Conservation (phyloP, 2,888 invertebrate species). For the Rhagonycha fulva region DNA sequence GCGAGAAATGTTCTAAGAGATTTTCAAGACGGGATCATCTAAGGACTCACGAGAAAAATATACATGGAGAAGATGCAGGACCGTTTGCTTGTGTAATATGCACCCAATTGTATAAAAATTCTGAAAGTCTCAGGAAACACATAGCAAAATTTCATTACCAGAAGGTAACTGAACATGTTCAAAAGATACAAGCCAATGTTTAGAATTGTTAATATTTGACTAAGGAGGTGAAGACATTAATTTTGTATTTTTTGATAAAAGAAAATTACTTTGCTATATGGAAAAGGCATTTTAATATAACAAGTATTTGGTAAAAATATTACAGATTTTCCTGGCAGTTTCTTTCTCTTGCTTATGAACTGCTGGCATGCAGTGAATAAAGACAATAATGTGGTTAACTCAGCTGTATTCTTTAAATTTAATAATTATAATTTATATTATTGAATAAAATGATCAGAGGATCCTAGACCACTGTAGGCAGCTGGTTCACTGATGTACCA, state of each 20-base stretch:
- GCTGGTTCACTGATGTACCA: too few species aligned
- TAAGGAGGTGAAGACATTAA: neutral
- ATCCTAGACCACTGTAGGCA: too few species aligned
- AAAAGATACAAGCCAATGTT: conserved; percentile 21
- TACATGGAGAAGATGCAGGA: conserved; percentile 56
- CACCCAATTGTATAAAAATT: conserved; percentile 55
- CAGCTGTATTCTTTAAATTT: too few species aligned
- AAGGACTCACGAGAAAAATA: conserved; percentile 56
- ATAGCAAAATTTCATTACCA: conserved; percentile 54
- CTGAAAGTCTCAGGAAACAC: conserved; percentile 56
- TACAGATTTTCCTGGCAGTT: neutral
- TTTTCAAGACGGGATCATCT: conserved; percentile 55
- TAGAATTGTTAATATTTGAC: neutral
- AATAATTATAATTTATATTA: too few species aligned
- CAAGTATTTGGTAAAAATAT: neutral
- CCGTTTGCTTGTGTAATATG: conserved; percentile 55
- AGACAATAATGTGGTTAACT: too few species aligned
- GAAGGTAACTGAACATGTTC: conserved; percentile 28
- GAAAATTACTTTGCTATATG: neutral
- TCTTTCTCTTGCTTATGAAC: too few species aligned
- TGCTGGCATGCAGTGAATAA: too few species aligned
- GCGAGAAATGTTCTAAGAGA: conserved; percentile 52
- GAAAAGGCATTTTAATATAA: neutral
- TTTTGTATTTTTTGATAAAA: neutral
- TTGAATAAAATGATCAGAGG: too few species aligned